A percentile compares a stretch with the other conserved stretches of the same genome.
Conservation (phyloP, 1,140 invertebrate species). For the Araneus ventricosus region DNA sequence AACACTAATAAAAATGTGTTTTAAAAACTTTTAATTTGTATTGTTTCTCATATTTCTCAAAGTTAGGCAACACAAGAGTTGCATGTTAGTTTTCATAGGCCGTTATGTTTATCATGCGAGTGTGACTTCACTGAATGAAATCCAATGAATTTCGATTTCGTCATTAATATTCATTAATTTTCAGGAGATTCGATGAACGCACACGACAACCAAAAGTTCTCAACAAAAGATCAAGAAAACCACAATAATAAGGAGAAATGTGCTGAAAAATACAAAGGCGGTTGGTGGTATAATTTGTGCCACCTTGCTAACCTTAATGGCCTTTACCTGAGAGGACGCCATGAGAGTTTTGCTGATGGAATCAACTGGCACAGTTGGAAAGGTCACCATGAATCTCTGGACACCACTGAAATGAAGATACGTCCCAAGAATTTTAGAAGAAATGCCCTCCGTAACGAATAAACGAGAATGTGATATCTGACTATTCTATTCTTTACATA, state of each 20-base stretch:
- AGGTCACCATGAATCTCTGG: constrained; percentile 76
- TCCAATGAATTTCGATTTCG: no score
- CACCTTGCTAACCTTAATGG: constrained; percentile 96
- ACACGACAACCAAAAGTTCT: constrained; percentile 82
- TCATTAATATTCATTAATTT: not conserved
- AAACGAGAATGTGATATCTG: no score
- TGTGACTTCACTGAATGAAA: no score
- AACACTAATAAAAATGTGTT: no score
- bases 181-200: constrained; percentile 54
- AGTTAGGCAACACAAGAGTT: no score
- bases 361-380: constrained; percentile 75
- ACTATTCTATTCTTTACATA: no score
- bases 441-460: not conserved
- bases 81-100: no score
- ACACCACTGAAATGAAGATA: constrained; percentile 76
- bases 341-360: constrained; percentile 79
- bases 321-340: constrained; percentile 94
- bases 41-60: no score
- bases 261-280: constrained; percentile 82
- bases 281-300: constrained; percentile 86
- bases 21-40: no score
- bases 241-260: constrained; percentile 87
- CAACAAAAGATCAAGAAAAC: constrained; percentile 86
- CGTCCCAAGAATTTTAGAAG: constrained; percentile 54
- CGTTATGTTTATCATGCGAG: no score